Evolutionary conservation across 2,888 invertebrate species (phyloP).

Genomic region (Vesta saturnalis): DNA sequence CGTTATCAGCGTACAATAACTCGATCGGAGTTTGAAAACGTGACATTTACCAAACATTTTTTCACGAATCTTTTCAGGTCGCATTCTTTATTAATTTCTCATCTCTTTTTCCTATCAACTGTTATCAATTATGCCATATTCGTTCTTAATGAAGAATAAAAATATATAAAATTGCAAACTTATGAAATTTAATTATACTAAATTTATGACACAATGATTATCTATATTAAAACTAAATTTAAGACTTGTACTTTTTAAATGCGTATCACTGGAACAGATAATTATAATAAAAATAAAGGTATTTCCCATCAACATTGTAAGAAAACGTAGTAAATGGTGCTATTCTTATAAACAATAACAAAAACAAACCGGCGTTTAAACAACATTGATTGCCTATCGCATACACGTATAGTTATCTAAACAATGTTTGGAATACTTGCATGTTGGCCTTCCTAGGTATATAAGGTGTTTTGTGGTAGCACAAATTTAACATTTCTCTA

Average conservation of each 20-base stretch:
- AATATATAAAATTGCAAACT: no score
- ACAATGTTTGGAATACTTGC: constrained; percentile 25
- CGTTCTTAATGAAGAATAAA: no score
- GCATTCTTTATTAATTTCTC: background rate
- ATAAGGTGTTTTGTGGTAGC: constrained; percentile 29
- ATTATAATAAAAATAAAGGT: no score
- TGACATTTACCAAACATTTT: background rate
- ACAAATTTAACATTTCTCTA: constrained; percentile 23
- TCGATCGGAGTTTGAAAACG: background rate
- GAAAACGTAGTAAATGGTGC: background rate
- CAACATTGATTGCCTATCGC: background rate
- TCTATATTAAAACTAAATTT: background rate
- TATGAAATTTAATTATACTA: background rate
- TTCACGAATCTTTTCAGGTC: background rate
- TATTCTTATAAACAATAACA: constrained; percentile 3
- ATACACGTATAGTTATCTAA: background rate
- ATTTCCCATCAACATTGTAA: background rate
- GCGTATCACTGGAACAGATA: background rate
- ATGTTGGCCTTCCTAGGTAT: constrained; percentile 27
- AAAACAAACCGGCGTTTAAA: background rate
- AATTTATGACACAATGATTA: background rate
- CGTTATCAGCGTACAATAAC: no score
- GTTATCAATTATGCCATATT: no score
- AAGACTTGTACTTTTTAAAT: background rate
- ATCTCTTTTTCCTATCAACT: background rate